Evolutionary conservation across 2,888 invertebrate species (phyloP), one percentile per base, ranked within the genome.

Genomic region (Nephrocerus scutellatus): DNA sequence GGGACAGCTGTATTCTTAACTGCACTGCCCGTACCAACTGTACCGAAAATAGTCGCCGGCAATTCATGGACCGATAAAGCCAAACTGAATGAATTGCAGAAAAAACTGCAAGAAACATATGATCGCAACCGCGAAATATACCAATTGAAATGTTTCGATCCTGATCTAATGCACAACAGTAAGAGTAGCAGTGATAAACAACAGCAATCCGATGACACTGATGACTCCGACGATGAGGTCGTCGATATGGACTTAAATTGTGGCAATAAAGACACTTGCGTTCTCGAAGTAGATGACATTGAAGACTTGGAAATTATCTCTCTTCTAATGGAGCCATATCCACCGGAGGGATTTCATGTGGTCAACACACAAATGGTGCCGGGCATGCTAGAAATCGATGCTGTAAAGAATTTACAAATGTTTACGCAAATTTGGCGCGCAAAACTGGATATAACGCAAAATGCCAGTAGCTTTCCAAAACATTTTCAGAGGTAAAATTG

Each of bases 1-100:
- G 91, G 89, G 1, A 90, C 91, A 0, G 95, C 88, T 0, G 75
- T 86, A 7, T 84, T 80, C 53, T 66, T 93, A 1, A 72, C 79
- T 0, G 82, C 90, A 0, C 63, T 95, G 25, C 91, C 91, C 2
- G 72, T 82, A 7, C 84, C 86, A 1, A 72, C 76, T 10, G 71
- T 81, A 14, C 87, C 87, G 0, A 78, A 80, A 62, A 75, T 88
- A 36, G 76, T 79, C 3, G 76, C 79, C 1, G 78, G 79, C 12
- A 76, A 77, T 54, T 72, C 77, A 3, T 76, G 77, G 68, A 76
- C 77, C 31, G 78, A 80, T 49, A 74, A 76, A 33, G 76, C 76
- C 39, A 77, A 77, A 56, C 66, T 82, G 24, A 70, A 74, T n/a
- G 77, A 80, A 51, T 70, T 84, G 49, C 82, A 84, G 56, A 79